Evolutionary conservation across 2,888 invertebrate species (phyloP), one percentile per base, ranked within the genome.

Genomic region (Trachelus iudaicus): DNA sequence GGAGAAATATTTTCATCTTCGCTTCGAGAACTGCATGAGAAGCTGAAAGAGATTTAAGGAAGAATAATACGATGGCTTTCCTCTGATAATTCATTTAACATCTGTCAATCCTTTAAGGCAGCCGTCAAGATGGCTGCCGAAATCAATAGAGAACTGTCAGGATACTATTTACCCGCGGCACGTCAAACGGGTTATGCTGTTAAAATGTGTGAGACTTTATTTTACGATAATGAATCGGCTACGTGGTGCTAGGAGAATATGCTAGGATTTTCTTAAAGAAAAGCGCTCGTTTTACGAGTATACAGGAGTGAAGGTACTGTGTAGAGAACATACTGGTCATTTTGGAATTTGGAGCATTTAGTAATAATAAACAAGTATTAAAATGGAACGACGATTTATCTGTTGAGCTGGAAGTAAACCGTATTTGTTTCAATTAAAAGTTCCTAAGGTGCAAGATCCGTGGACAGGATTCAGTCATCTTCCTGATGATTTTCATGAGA

Each of bases 81-180:
- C 23, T 56, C 23, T 56, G 23, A 56, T 56, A 56, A 56, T 23
- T 56, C 34, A 30, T 34, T 30, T 71, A 34, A 31, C 33, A 71
- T 33, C 34, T 71, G 23, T 71, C 13, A 71, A 3, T 71, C 9
- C 71, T 33, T 31, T 30, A n/a, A 30, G 33, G 11, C 9, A 30
- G 23, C 23, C 2, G 3, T 82, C 83, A 88, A 88, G 80, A 88
- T 88, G 89, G 89, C 87, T 81, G 86, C 84, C 83, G 83, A 83
- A 79, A 89, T 89, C 89, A 82, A 89, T 89, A 89, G 82, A 81
- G 77, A 84, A 84, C 83, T 85, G 84, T 85, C 85, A 83, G 83
- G 79, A 85, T 83, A 83, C 77, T 79, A 80, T 85, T 85, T 81
- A 77, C 69, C 79, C 71, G 75, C 69, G 71, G 31, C 31, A 71